These are phyloP conservation scores for Limanda limanda DNA, from an alignment of 2,113 vertebrate genomes.

Conservation along the genomic window DNA sequence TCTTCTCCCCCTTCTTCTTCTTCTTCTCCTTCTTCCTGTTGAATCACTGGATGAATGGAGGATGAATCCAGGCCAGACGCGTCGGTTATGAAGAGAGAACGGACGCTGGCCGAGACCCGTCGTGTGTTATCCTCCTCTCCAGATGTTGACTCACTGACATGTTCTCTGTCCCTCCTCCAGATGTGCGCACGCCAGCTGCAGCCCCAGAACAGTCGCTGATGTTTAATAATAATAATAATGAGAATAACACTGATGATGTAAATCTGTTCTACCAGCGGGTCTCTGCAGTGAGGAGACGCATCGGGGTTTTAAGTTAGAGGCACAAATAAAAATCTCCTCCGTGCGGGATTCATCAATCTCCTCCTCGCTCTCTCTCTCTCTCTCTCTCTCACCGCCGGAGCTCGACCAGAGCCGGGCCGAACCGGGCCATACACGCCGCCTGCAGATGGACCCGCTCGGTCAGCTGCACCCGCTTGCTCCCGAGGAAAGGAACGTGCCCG, in stretches of 20 bases:
- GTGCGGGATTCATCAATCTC: slow-evolving; percentile 1
- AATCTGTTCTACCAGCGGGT: neutral
- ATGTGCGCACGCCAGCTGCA: slow-evolving; percentile 1
- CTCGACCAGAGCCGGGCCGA: slow-evolving; percentile 4
- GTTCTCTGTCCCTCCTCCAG: slow-evolving; percentile 30
- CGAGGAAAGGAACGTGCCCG: slow-evolving; percentile 63
- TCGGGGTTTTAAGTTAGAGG: slow-evolving; percentile 5
- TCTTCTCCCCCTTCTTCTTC: too few relatives aligned
- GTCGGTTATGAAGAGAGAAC: slow-evolving; percentile 36
- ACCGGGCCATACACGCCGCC: slow-evolving; percentile 16
- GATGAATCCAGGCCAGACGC: slow-evolving; percentile 35
- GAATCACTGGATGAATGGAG: slow-evolving; percentile 27
- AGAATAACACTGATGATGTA: too few relatives aligned
- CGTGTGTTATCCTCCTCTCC: slow-evolving; percentile 56
- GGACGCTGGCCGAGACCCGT: slow-evolving; percentile 49
- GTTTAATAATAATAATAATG: too few relatives aligned
- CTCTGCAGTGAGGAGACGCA: slow-evolving; percentile 25
- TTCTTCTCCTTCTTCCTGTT: slow-evolving; percentile 15
- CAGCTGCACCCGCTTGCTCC: slow-evolving; percentile 60
- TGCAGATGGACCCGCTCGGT: slow-evolving; percentile 38
- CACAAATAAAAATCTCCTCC: neutral
- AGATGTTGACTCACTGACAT: slow-evolving; percentile 75
- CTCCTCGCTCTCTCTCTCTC: neutral
- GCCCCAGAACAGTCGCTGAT: slow-evolving; percentile 23
- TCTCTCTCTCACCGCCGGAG: neutral